Conservation (phyloP, 2,888 invertebrate genomes). For the Tiphia femorata region DNA sequence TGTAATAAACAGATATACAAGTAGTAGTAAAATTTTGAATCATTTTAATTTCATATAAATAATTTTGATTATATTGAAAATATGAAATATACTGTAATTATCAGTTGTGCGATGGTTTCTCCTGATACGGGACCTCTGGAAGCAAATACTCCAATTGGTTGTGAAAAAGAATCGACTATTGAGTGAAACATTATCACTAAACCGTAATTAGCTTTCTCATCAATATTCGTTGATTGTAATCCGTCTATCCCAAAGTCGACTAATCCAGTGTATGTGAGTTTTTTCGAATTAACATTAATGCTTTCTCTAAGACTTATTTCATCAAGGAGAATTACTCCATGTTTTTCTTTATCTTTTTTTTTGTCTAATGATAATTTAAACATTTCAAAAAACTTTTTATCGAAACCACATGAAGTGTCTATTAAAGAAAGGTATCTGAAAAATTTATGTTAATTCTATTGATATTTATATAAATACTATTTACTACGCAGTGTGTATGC, state of each 20-base stretch:
- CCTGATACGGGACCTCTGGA: too few species aligned
- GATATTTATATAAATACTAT: constrained; percentile 10
- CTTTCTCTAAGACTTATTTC: constrained; percentile 21
- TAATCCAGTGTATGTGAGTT: constrained; percentile 21
- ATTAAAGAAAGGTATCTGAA: constrained; percentile 21
- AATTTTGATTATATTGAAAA: too few species aligned
- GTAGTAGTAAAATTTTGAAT: constrained; percentile 6
- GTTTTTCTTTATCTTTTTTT: constrained; percentile 11
- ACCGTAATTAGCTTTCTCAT: constrained; percentile 19
- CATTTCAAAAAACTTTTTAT: constrained; percentile 25
- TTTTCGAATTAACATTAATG: constrained; percentile 14
- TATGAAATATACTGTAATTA: too few species aligned
- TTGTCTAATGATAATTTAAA: constrained; percentile 14
- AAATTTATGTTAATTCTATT: too few species aligned
- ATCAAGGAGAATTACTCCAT: constrained; percentile 22
- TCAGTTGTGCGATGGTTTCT: too few species aligned
- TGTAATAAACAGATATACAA: constrained; percentile 18
- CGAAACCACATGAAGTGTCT: constrained; percentile 27
- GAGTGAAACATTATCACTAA: constrained; percentile 35
- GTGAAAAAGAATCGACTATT: constrained; percentile 15
- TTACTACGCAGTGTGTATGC: too few species aligned
- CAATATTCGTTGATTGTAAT: constrained; percentile 4
- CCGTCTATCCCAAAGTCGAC: constrained; percentile 21
- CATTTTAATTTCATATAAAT: constrained; percentile 26
- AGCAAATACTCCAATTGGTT: too few species aligned